These are phyloP conservation scores for Eptatretus burgeri DNA, from an alignment of 2,113 vertebrate species.

Conservation along the genomic window DNA sequence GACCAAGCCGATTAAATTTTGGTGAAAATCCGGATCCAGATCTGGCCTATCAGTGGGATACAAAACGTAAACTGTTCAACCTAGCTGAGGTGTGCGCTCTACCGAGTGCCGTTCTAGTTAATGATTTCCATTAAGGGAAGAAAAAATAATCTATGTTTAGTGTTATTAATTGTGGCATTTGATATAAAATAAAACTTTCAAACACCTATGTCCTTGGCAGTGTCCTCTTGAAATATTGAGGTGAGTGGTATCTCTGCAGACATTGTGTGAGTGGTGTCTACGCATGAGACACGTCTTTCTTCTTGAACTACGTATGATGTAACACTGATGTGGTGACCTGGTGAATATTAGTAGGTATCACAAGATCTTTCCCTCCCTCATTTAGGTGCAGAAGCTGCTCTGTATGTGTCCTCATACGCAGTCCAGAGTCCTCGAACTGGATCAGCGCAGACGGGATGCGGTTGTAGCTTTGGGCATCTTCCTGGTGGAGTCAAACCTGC, in stretches of 20 bases:
- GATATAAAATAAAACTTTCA: too few relatives aligned
- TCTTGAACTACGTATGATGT: background rate
- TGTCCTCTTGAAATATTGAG: background rate
- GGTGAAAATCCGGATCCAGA: too few relatives aligned
- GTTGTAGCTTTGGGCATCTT: background rate
- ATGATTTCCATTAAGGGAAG: too few relatives aligned
- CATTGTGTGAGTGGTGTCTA: background rate
- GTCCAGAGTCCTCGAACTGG: background rate
- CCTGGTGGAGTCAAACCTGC: background rate
- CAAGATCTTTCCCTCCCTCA: background rate
- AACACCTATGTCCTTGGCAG: too few relatives aligned
- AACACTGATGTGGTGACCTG: background rate
- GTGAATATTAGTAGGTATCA: background rate
- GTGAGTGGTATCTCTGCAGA: background rate
- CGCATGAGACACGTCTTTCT: background rate
- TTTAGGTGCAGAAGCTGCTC: conserved; percentile 4
- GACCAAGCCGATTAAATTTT: too few relatives aligned
- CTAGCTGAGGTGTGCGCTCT: too few relatives aligned
- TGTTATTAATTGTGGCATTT: too few relatives aligned
- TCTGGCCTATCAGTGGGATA: too few relatives aligned
- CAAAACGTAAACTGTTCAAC: too few relatives aligned
- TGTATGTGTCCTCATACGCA: background rate
- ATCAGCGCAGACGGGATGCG: conserved; percentile 3
- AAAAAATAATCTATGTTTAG: too few relatives aligned
- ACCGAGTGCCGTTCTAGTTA: too few relatives aligned